Evolutionary conservation across 2,888 invertebrate species (phyloP).

Genomic region (Drosophila merina): DNA sequence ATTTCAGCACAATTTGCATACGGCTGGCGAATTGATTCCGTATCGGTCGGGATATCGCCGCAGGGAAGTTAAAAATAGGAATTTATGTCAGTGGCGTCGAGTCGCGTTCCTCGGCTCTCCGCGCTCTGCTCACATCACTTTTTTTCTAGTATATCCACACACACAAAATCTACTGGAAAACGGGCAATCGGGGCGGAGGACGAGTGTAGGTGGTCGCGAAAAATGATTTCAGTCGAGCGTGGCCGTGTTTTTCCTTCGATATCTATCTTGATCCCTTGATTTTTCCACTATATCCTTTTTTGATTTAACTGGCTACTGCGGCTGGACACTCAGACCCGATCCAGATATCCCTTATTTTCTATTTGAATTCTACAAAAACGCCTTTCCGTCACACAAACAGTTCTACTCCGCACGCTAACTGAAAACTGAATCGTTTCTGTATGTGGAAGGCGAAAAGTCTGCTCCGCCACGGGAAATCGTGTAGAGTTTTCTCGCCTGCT

Average conservation of each 20-base stretch:
- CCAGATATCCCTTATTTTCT: conserved; percentile 39
- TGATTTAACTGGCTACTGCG: conserved; percentile 8
- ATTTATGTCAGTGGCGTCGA: conserved; percentile 69
- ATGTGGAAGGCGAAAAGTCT: conserved; percentile 72
- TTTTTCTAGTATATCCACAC: conserved; percentile 57
- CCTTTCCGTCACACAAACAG: conserved; percentile 59
- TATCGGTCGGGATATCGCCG: conserved; percentile 47
- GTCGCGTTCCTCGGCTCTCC: conserved; percentile 20
- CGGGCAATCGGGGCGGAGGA: conserved; percentile 11
- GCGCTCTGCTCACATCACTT: conserved; percentile 55
- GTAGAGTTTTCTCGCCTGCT: conserved; percentile 70
- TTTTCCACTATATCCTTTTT: conserved; percentile 7
- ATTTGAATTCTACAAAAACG: conserved; percentile 24
- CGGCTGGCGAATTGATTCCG: conserved; percentile 49
- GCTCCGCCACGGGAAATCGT: conserved; percentile 60
- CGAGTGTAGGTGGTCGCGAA: conserved; percentile 32
- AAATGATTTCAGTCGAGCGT: conserved; percentile 25
- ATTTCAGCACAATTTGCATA: conserved; percentile 37
- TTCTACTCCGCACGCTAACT: conserved; percentile 78
- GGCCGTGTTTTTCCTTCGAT: conserved; percentile 9
- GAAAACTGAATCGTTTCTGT: conserved; percentile 79
- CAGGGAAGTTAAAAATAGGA: conserved; percentile 74
- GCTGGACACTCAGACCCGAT: conserved; percentile 24
- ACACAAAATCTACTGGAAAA: conserved; percentile 63
- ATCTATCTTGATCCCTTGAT: background rate